phyloP scores from a whole-genome alignment of 2,888 invertebrate species.

The Oscheius myriophilus region DNA sequence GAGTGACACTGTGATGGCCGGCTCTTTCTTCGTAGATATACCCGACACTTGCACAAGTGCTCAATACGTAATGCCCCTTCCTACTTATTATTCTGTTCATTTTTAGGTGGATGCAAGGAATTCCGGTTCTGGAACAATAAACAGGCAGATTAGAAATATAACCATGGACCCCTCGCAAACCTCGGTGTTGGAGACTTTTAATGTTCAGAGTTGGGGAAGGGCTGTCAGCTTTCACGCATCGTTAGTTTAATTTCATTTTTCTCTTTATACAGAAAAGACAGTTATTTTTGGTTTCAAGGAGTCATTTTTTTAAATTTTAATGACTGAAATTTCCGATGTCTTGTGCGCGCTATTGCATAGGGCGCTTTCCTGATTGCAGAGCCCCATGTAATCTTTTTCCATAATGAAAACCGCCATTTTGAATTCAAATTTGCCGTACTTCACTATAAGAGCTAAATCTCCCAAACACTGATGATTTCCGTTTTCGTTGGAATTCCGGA shows the following conservation, averaged over 20 bases:
- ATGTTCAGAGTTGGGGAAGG: constrained; percentile 7
- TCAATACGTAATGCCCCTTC: constrained; percentile 28
- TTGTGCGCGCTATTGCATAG: too few relatives aligned
- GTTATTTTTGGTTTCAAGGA: too few relatives aligned
- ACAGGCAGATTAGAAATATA: neutral
- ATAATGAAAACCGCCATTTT: too few relatives aligned
- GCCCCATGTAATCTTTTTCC: too few relatives aligned
- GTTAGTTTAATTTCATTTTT: neutral
- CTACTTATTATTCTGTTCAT: neutral
- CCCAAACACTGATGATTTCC: too few relatives aligned
- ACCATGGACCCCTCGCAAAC: neutral
- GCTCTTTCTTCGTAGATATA: constrained; percentile 43
- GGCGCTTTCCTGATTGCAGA: too few relatives aligned
- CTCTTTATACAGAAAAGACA: too few relatives aligned
- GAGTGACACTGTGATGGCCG: constrained; percentile 35
- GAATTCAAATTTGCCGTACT: too few relatives aligned
- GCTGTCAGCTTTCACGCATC: constrained; percentile 20
- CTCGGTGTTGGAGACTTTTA: neutral
- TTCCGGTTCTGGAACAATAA: neutral
- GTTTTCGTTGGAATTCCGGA: too few relatives aligned
- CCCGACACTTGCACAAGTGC: constrained; percentile 35
- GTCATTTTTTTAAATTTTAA: too few relatives aligned
- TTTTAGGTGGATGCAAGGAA: constrained; percentile 1
- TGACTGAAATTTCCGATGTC: too few relatives aligned
- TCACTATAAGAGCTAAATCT: too few relatives aligned